These are phyloP conservation scores for Xestia c-nigrum DNA, from an alignment of 2,888 invertebrate species.

Conservation along the genomic window DNA sequence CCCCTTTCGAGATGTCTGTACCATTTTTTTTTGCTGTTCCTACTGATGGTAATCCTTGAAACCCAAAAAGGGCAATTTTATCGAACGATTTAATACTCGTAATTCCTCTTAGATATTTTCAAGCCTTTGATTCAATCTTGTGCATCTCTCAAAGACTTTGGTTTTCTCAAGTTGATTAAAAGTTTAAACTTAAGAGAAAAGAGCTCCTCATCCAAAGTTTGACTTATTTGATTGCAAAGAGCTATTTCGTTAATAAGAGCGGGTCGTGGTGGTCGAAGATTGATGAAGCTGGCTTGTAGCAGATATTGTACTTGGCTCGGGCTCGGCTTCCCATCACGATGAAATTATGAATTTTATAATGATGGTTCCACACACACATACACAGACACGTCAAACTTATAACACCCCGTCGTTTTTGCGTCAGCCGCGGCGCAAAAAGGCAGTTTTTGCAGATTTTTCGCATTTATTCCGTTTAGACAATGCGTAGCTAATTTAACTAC, in stretches of 20 bases:
- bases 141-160: slow-evolving; percentile 32
- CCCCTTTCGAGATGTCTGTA: slow-evolving; percentile 9
- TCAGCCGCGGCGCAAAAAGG: too few relatives aligned
- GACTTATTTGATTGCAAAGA: slow-evolving; percentile 53
- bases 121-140: slow-evolving; percentile 13
- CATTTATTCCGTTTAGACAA: too few relatives aligned
- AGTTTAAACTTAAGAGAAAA: slow-evolving; percentile 55
- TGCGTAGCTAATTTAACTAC: too few relatives aligned
- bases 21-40: too few relatives aligned
- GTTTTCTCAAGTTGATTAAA: slow-evolving; percentile 54
- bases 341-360: too few relatives aligned
- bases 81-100: not conserved
- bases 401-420: too few relatives aligned
- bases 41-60: not conserved
- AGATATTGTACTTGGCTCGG: too few relatives aligned
- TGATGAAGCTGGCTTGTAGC: slow-evolving; percentile 42
- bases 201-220: slow-evolving; percentile 41
- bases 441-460: too few relatives aligned
- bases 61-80: not conserved
- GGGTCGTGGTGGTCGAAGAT: slow-evolving; percentile 38
- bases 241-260: slow-evolving; percentile 54
- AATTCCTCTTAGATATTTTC: not conserved
- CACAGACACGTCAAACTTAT: too few relatives aligned
- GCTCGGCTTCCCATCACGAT: too few relatives aligned
- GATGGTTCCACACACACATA: too few relatives aligned